Evolutionary conservation across 2,113 vertebrate species (phyloP), one percentile per base, ranked within the genome.

Genomic region (Planiliza haematocheilus): DNA sequence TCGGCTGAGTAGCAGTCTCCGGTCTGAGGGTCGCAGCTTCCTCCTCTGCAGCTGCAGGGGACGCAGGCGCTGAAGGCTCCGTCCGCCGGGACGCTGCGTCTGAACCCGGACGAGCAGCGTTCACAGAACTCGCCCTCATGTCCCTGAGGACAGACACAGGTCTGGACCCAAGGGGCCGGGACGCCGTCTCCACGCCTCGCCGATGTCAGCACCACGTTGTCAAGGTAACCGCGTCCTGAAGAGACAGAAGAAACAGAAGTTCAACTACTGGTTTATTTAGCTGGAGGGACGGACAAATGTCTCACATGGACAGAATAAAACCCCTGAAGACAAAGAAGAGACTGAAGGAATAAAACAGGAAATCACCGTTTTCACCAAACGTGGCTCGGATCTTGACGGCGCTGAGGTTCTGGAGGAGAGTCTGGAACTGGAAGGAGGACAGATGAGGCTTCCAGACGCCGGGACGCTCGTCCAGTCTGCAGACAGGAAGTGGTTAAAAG

Each of bases 211-310:
- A 84, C 84, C 58, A 99, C 91, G 0, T 96, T 94, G 80, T 97
- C 95, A 0, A 99, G 78, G 92, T 97, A 97, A 43, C 97, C 97
- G 0, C 94, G 96, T 37, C 96, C 98, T 99, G 86, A 45, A 53
- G 39, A 37, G 16, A 77, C 1, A 9, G 13, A 36, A 36, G 21
- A 14, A 30, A 30, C n/a, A 7, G 18, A 1, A 30, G 53, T 7
- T 57, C 10, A 73, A 2, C 10, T 7, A 13, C 42, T 30, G 24
- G 24, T 30, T 30, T 30, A 30, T 30, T 30, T 30, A 2, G 3
- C 24, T 30, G 30, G 21, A 39, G 1, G 13, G 24, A 30, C 5
- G 24, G 24, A 30, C 3, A 30, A 30, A 30, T 30, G 24, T 30
- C 24, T 30, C 24, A 30, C 24, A 30, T 30, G 24, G 24, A 30